A percentile compares a stretch with the other conserved stretches of the same genome.
Conservation (phyloP, 2,888 invertebrate species). For the Drosophila testacea region DNA sequence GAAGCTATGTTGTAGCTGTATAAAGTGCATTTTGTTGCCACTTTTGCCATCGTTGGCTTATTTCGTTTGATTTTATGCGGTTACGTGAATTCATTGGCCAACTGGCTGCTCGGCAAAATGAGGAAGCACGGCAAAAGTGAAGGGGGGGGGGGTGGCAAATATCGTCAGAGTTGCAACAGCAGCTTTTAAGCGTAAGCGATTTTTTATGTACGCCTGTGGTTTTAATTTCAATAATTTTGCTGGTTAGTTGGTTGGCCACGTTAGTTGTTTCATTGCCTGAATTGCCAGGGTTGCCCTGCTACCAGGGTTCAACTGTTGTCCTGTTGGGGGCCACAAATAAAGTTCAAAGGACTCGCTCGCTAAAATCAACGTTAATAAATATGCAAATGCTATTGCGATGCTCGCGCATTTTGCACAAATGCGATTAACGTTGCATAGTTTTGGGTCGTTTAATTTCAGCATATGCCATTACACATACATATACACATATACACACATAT, state of each 20-base stretch:
- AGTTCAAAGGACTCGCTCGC: slow-evolving; percentile 33
- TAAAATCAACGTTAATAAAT: slow-evolving; percentile 73
- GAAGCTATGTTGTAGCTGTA: slow-evolving; percentile 54
- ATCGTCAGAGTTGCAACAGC: slow-evolving; percentile 5
- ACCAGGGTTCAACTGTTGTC: neutral
- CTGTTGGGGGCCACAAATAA: neutral
- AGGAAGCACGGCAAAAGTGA: no score
- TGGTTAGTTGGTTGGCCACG: slow-evolving; percentile 50
- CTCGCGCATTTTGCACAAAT: slow-evolving; percentile 50
- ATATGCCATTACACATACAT: slow-evolving; percentile 31
- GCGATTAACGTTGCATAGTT: slow-evolving; percentile 67
- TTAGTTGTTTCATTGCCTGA: slow-evolving; percentile 12
- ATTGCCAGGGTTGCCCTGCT: neutral
- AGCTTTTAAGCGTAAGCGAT: slow-evolving; percentile 79
- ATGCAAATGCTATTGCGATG: slow-evolving; percentile 63
- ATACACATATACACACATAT: neutral
- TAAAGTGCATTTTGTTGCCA: slow-evolving; percentile 81
- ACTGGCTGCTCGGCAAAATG: neutral
- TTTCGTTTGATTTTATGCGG: slow-evolving; percentile 82
- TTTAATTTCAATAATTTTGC: slow-evolving; percentile 80
- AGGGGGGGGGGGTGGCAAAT: no score
- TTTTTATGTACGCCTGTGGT: slow-evolving; percentile 80
- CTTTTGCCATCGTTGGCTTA: slow-evolving; percentile 72
- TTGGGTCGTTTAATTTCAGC: slow-evolving; percentile 37
- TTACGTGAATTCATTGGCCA: slow-evolving; percentile 76